Percentiles rank a stretch among this genome's conserved stretches.
phyloP scores from a whole-genome alignment of 2,113 vertebrate species.

The Melospiza georgiana region DNA sequence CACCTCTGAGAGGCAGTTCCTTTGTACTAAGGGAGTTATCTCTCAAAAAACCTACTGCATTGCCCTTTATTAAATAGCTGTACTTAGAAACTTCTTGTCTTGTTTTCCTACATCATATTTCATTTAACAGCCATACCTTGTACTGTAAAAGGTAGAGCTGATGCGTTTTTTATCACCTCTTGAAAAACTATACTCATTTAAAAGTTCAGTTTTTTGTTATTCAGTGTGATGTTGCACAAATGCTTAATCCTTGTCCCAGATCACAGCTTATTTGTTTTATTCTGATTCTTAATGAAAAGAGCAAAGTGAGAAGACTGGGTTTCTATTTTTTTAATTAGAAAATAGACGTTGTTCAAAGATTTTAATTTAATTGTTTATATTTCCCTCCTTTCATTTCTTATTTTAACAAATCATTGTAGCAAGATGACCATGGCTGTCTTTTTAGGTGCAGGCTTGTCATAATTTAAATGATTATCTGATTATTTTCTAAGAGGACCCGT shows the following conservation, averaged over 20 bases:
- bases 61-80: background rate
- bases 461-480: background rate
- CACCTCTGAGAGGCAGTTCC: conserved; percentile 28
- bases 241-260: background rate
- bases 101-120: background rate
- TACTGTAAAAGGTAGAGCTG: background rate
- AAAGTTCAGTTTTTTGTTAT: background rate
- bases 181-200: background rate
- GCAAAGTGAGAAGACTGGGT: background rate
- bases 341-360: background rate
- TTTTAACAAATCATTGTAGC: background rate
- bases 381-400: background rate
- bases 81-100: background rate
- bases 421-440: background rate
- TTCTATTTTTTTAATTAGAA: background rate
- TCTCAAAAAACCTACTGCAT: background rate
- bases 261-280: background rate
- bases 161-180: background rate
- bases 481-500: background rate
- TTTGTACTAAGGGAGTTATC: background rate
- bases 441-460: background rate
- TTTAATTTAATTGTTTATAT: background rate
- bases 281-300: background rate
- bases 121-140: background rate
- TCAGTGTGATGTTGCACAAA: background rate